Evolutionary conservation across 2,888 invertebrate species (phyloP), one percentile per base, ranked within the genome.

Genomic region (Molorchus minor): DNA sequence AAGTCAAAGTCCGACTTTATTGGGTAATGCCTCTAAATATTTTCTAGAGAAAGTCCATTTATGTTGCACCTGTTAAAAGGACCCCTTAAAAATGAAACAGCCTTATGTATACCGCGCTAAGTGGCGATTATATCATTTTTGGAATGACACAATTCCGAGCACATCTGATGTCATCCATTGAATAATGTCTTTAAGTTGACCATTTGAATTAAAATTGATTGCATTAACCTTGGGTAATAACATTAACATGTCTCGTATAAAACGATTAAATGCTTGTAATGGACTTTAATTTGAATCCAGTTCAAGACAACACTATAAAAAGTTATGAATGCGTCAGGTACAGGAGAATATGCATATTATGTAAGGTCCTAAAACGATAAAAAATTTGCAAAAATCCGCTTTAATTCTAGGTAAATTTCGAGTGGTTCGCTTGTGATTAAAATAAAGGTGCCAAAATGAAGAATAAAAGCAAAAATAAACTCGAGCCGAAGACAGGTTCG

Each of bases 381-480:
- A n/a, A n/a, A n/a, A n/a, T n/a, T n/a, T n/a, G n/a, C n/a, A n/a
- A n/a, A n/a, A n/a, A n/a, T 15, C 16, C 13, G n/a, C 3, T 16
- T 2, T 1, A 13, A 29, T 30, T 45, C n/a, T 3, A 33, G 19
- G 12, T n/a, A 13, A 16, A 17, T 19, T 33, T 15, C 13, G 21
- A 8, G 16, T 30, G 44, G 4, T 16, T 13, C 17, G 17, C 10
- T 30, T 40, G 36, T n/a, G 36, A n/a, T n/a, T n/a, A n/a, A 36
- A 25, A 7, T 46, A 40, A 36, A 53, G 46, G 29, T 17, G 0
- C 40, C 44, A 71, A 68, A 49, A 76, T 76, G 74, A 77, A 76
- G 64, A 77, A 73, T 57, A 78, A 75, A 65, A 77, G 71, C 64
- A 76, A 78, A 65, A 73, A 71, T 70, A 65, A 56, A 52, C 21